A percentile compares a stretch with the other conserved stretches of the same genome.
These are phyloP conservation scores for Echeneis naucrates DNA, from an alignment of 2,797 vertebrate species.

Conservation along the genomic window DNA sequence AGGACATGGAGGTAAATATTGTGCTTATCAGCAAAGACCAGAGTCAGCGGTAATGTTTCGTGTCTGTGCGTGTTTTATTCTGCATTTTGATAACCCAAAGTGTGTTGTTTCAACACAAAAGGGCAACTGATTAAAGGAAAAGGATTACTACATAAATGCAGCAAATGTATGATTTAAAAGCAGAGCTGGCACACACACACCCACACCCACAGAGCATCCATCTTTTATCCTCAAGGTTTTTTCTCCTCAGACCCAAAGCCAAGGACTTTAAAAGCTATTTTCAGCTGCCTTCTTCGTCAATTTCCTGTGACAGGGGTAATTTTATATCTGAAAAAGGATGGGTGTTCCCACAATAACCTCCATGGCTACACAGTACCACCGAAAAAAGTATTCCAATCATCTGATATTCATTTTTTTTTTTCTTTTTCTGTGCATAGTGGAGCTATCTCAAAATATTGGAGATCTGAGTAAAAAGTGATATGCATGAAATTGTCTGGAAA, in stretches of 20 bases:
- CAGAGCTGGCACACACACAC: conserved; percentile 2
- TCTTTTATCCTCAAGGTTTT: conserved; percentile 66
- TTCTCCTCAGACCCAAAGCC: conserved; percentile 50
- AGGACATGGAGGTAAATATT: conserved; percentile 34
- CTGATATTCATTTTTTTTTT: conserved; percentile 43
- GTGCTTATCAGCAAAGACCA: conserved; percentile 26
- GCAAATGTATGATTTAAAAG: conserved; percentile 44
- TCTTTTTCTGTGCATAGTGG: conserved; percentile 10
- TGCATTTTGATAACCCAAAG: conserved; percentile 7
- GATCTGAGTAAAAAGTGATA: conserved; percentile 50
- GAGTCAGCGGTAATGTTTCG: conserved; percentile 18
- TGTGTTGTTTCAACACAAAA: conserved; percentile 22
- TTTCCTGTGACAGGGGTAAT: conserved; percentile 72
- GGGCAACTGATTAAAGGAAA: conserved; percentile 44
- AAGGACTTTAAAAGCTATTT: conserved; percentile 74
- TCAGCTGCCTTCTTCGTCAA: conserved; percentile 58
- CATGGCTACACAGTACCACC: conserved; percentile 43
- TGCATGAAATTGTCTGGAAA: conserved; percentile 57
- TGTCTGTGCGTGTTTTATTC: conserved; percentile 26
- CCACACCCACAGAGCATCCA: not conserved
- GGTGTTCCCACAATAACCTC: conserved; percentile 77
- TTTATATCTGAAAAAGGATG: conserved; percentile 76
- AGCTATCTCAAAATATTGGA: conserved; percentile 59
- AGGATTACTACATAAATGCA: conserved; percentile 24
- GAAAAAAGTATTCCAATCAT: conserved; percentile 63